Conservation (phyloP, 1,140 invertebrate species). For the Saccostrea echinata region DNA sequence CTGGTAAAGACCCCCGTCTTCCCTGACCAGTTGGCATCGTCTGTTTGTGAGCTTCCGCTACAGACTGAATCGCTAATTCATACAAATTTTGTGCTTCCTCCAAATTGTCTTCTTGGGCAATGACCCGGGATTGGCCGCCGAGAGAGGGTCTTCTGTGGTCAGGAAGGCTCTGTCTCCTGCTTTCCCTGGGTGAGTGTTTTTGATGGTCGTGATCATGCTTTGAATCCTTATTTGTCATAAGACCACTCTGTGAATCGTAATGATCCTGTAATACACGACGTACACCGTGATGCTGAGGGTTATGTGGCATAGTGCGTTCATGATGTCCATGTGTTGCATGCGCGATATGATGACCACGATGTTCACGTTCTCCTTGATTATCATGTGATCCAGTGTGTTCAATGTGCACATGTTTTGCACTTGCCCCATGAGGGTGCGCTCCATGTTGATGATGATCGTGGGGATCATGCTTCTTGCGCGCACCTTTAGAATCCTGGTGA, state of each 20-base stretch:
- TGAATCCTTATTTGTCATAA: neutral
- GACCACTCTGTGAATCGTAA: neutral
- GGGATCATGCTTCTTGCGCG: neutral
- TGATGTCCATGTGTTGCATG: too few relatives aligned
- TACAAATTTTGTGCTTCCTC: constrained; percentile 18
- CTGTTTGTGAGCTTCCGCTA: neutral
- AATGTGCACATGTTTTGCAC: neutral
- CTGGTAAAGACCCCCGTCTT: neutral
- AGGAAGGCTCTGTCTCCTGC: neutral
- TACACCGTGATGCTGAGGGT: neutral
- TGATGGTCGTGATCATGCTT: neutral
- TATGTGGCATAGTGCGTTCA: neutral
- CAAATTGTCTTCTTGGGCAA: neutral
- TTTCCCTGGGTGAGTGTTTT: neutral
- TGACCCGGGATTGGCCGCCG: neutral
- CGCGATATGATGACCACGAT: too few relatives aligned
- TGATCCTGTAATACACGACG: neutral
- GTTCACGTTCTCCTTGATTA: too few relatives aligned
- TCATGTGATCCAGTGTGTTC: neutral
- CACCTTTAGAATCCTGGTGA: neutral
- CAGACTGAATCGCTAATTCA: neutral
- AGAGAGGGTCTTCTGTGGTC: neutral
- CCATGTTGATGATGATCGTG: neutral
- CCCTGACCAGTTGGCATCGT: neutral
- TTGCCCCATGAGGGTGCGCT: neutral